phyloP scores from a whole-genome alignment of 2,113 vertebrate species.

The Periophthalmodon schlosseri region DNA sequence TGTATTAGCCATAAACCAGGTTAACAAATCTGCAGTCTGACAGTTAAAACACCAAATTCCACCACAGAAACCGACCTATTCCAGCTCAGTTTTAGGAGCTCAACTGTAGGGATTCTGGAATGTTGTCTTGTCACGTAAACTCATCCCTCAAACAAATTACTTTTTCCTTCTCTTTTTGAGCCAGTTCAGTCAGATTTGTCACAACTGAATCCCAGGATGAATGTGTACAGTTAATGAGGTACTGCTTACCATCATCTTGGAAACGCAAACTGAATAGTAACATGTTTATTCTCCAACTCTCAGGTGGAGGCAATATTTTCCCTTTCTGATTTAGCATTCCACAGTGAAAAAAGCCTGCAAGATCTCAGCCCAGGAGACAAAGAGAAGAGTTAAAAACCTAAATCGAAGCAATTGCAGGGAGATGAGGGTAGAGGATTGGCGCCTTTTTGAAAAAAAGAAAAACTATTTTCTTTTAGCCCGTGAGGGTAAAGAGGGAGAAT shows the following conservation, averaged over 20 bases:
- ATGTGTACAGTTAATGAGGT: not conserved
- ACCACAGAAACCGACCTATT: too few relatives aligned
- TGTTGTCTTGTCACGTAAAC: too few relatives aligned
- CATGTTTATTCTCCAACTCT: slow-evolving; percentile 15
- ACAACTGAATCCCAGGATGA: not conserved
- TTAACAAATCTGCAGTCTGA: too few relatives aligned
- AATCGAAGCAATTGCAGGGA: slow-evolving; percentile 3
- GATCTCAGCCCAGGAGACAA: slow-evolving; percentile 5
- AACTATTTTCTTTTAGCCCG: slow-evolving; percentile 17
- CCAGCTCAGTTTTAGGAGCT: too few relatives aligned
- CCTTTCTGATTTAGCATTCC: slow-evolving; percentile 22
- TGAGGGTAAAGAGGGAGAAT: slow-evolving; percentile 8
- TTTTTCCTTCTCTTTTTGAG: not conserved
- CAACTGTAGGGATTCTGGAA: too few relatives aligned
- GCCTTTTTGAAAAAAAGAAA: slow-evolving; percentile 7
- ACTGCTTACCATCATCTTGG: not conserved
- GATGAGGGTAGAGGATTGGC: not conserved
- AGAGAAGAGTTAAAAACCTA: not conserved
- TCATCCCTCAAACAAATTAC: not conserved
- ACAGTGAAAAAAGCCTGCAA: not conserved
- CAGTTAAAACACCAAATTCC: too few relatives aligned
- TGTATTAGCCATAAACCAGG: too few relatives aligned
- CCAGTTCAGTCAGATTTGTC: not conserved
- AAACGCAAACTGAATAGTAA: not conserved
- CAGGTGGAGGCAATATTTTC: not conserved